A percentile compares a stretch with the other conserved stretches of the same genome.
phyloP scores from a whole-genome alignment of 2,888 invertebrate species.

The Cephalotes varians region DNA sequence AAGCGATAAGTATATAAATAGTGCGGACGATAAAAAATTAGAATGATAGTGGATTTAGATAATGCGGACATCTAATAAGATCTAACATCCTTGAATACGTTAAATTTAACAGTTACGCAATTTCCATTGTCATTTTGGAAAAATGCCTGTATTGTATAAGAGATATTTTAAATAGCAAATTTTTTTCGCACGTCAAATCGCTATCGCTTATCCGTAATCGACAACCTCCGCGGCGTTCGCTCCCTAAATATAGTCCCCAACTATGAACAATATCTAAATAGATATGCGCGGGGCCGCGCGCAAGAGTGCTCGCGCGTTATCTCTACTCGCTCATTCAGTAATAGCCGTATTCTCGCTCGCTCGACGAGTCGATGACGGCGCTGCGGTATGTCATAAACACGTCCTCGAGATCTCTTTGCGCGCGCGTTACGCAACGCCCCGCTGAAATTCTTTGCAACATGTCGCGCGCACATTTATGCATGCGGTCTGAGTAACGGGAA shows the following conservation, averaged over 20 bases:
- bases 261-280: conserved; percentile 41
- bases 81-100: background rate
- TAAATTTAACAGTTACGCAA: background rate
- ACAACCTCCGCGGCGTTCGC: background rate
- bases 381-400: conserved; percentile 55
- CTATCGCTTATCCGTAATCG: conserved; percentile 10
- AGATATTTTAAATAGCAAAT: background rate
- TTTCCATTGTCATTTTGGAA: background rate
- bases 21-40: background rate
- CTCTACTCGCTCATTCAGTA: conserved; percentile 63
- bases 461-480: conserved; percentile 46
- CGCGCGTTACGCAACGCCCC: conserved; percentile 49
- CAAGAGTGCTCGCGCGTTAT: conserved; percentile 43
- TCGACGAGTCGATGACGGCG: conserved; percentile 58
- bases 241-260: conserved; percentile 22
- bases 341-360: conserved; percentile 33
- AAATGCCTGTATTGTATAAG: background rate
- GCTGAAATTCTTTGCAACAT: conserved; percentile 42
- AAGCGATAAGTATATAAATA: background rate
- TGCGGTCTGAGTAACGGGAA: conserved; percentile 41
- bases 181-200: background rate
- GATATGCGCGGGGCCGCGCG: conserved; percentile 7
- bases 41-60: background rate
- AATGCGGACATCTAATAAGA: background rate
- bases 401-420: conserved; percentile 34